phyloP scores from a whole-genome alignment of 2,888 invertebrate species.

The Metellina segmentata region DNA sequence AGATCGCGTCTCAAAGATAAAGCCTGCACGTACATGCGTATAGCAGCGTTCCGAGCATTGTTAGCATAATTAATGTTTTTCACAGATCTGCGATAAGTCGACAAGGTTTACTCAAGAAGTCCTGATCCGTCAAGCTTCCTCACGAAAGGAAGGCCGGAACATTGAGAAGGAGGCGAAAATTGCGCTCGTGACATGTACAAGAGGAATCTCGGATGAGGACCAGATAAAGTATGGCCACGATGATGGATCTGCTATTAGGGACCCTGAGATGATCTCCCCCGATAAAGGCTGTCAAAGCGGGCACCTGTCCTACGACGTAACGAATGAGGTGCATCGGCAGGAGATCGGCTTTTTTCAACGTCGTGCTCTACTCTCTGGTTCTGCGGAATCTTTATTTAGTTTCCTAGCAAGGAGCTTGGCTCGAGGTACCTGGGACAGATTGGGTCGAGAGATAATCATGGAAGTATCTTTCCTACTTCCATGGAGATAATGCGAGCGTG shows the following conservation, averaged over 20 bases:
- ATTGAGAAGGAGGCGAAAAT: constrained; percentile 60
- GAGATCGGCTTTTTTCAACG: constrained; percentile 9
- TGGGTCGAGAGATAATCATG: neutral
- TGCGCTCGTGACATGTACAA: constrained; percentile 57
- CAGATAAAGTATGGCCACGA: constrained; percentile 59
- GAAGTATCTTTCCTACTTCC: neutral
- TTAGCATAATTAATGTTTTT: too few species aligned
- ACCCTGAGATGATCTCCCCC: constrained; percentile 47
- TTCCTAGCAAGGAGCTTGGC: neutral
- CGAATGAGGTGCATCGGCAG: constrained; percentile 47
- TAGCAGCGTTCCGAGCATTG: too few species aligned
- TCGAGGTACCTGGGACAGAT: constrained; percentile 20
- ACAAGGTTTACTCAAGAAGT: neutral
- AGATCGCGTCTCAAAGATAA: too few species aligned
- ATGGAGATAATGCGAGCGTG: neutral
- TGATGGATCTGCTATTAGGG: constrained; percentile 71
- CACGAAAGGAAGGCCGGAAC: neutral
- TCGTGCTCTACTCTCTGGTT: neutral
- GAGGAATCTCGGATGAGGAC: constrained; percentile 18
- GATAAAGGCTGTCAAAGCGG: constrained; percentile 37
- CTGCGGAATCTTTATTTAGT: constrained; percentile 37
- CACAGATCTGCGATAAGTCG: constrained; percentile 2
- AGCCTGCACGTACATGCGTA: too few species aligned
- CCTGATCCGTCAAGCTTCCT: too few species aligned
- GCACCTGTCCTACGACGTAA: constrained; percentile 56